Percentiles rank a stretch among this genome's conserved stretches.
Conservation (phyloP, 2,797 vertebrate genomes). For the Crocodylus rhombifer region DNA sequence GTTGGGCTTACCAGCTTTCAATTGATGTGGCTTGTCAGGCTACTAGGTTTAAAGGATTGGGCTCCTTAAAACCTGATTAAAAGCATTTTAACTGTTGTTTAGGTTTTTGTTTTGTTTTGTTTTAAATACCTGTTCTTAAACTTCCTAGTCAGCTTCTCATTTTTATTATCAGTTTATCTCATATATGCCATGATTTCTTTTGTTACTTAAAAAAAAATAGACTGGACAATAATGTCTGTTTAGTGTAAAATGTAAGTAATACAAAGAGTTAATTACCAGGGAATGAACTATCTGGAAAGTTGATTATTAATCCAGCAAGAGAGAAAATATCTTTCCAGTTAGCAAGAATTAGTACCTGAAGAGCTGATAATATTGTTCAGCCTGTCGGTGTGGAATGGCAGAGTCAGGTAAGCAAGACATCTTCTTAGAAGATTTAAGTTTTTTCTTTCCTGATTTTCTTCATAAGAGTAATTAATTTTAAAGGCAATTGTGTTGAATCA, state of each 20-base stretch:
- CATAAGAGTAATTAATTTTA: constrained; percentile 31
- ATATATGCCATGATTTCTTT: neutral
- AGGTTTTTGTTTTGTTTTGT: neutral
- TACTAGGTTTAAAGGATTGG: constrained; percentile 47
- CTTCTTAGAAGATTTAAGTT: constrained; percentile 42
- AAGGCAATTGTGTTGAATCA: constrained; percentile 31
- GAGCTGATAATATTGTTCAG: constrained; percentile 85
- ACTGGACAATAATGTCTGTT: neutral
- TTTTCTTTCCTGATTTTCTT: constrained; percentile 49
- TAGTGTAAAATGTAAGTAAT: constrained; percentile 80
- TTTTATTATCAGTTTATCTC: neutral
- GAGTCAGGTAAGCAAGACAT: constrained; percentile 84
- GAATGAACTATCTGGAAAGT: constrained; percentile 96
- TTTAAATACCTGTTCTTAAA: neutral
- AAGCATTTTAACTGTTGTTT: neutral
- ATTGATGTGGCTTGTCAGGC: constrained; percentile 37
- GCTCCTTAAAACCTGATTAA: neutral
- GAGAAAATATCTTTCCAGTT: constrained; percentile 87
- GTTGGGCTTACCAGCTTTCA: constrained; percentile 48
- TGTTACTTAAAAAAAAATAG: constrained; percentile 44
- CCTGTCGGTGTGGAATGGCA: constrained; percentile 82
- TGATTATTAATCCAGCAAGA: constrained; percentile 94
- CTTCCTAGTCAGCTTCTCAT: neutral
- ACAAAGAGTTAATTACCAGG: constrained; percentile 96
- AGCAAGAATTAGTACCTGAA: constrained; percentile 85